phyloP scores from a whole-genome alignment of 2,888 invertebrate species.

The Rhopalosiphum nymphaeae region DNA sequence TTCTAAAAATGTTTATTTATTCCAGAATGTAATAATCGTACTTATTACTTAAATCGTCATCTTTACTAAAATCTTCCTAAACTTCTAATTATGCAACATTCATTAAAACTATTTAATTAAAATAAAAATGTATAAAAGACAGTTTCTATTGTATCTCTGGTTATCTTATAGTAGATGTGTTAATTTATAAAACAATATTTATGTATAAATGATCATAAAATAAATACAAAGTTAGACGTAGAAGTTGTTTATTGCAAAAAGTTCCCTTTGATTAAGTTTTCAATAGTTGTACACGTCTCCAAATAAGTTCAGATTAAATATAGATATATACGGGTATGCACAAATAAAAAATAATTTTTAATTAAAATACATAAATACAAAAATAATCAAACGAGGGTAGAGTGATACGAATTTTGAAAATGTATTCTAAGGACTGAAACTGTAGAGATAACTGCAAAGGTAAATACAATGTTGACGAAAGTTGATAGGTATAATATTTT shows the following conservation, averaged over 20 bases:
- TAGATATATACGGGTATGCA: neutral
- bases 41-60: neutral
- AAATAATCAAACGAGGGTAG: constrained; percentile 14
- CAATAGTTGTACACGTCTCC: neutral
- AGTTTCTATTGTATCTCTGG: neutral
- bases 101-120: neutral
- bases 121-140: neutral
- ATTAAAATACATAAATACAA: constrained; percentile 25
- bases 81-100: neutral
- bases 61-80: neutral
- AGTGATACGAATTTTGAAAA: neutral
- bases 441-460: neutral
- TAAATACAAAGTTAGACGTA: neutral
- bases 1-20: neutral
- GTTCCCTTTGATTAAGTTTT: constrained; percentile 46
- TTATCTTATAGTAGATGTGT: neutral
- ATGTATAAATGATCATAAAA: neutral
- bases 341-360: neutral
- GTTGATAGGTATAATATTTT: neutral
- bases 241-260: constrained; percentile 32
- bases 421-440: neutral
- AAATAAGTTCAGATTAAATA: constrained; percentile 38
- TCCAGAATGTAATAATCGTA: neutral
- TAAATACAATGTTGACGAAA: neutral
- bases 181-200: neutral